A percentile compares a stretch with the other conserved stretches of the same genome.
Evolutionary conservation across 2,888 invertebrate genomes (phyloP).

Genomic region (Neoscelio sp.): DNA sequence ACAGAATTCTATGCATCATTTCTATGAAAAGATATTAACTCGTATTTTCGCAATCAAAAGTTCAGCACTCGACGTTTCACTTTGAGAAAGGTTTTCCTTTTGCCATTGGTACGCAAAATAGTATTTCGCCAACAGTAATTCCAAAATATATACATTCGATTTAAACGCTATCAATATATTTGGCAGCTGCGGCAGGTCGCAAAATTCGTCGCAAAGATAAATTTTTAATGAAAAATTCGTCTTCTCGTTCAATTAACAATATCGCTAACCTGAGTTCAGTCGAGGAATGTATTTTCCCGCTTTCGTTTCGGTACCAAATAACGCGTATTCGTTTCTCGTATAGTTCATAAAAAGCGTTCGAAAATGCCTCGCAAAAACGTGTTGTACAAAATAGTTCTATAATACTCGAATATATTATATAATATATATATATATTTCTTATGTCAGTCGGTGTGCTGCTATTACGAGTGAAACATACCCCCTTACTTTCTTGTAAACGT

Average conservation of each 20-base stretch:
- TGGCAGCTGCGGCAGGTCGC: conserved; percentile 23
- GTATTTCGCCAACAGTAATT: conserved; percentile 19
- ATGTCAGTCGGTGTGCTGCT: conserved; percentile 45
- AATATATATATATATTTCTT: conserved; percentile 23
- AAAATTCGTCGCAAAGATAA: conserved; percentile 6
- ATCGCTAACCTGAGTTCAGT: conserved; percentile 50
- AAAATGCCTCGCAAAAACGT: conserved; percentile 33
- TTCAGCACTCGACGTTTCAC: too few relatives aligned
- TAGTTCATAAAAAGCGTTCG: conserved; percentile 31
- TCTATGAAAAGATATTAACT: too few relatives aligned
- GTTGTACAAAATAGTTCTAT: conserved; percentile 44
- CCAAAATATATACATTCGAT: conserved; percentile 37
- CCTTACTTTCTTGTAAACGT: conserved; percentile 16
- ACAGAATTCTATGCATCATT: too few relatives aligned
- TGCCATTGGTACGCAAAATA: conserved; percentile 29
- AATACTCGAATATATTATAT: conserved; percentile 38
- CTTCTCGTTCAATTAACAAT: conserved; percentile 9
- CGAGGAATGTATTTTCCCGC: conserved; percentile 49
- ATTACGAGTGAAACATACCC: conserved; percentile 18
- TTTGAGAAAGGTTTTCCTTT: conserved; percentile 12
- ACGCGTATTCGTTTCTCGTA: not conserved
- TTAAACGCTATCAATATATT: conserved; percentile 29
- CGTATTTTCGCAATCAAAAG: too few relatives aligned
- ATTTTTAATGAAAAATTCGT: conserved; percentile 26
- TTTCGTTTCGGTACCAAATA: conserved; percentile 20